Conservation (phyloP, 2,888 invertebrate species). For the Aporophyla nigra region DNA sequence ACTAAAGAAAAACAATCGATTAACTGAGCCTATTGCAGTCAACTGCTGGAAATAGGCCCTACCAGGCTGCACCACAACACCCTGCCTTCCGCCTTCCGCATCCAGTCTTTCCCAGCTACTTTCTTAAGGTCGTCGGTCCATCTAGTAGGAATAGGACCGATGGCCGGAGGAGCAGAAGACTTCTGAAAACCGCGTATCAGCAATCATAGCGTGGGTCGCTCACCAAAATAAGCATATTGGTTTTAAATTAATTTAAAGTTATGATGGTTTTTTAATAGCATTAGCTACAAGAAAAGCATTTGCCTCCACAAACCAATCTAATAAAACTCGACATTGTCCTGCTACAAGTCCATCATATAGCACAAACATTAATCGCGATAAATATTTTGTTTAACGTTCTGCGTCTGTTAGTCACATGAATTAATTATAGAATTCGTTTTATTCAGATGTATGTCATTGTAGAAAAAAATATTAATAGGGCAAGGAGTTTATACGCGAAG, state of each 20-base stretch:
- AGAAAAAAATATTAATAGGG: constrained; percentile 75
- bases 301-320: constrained; percentile 1
- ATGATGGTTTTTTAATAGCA: constrained; percentile 1
- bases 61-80: too few species aligned
- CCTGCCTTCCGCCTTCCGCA: too few species aligned
- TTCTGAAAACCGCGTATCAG: too few species aligned
- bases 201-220: too few species aligned
- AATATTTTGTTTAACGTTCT: constrained; percentile 48
- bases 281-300: constrained; percentile 1
- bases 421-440: constrained; percentile 66
- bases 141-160: too few species aligned
- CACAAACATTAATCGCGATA: constrained; percentile 38
- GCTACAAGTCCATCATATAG: constrained; percentile 30
- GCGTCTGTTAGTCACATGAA: constrained; percentile 53
- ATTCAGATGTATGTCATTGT: constrained; percentile 69
- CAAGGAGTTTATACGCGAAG: constrained; percentile 74
- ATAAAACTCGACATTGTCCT: constrained; percentile 39
- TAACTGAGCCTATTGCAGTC: too few species aligned
- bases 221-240: neutral
- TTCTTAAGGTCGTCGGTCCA: too few species aligned
- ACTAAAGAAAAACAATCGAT: too few species aligned
- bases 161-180: too few species aligned
- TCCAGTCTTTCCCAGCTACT: too few species aligned
- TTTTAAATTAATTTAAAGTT: neutral
- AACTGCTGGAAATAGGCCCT: too few species aligned